Evolutionary conservation across 1,140 invertebrate genomes (phyloP).

Genomic region (Linepithema humile): DNA sequence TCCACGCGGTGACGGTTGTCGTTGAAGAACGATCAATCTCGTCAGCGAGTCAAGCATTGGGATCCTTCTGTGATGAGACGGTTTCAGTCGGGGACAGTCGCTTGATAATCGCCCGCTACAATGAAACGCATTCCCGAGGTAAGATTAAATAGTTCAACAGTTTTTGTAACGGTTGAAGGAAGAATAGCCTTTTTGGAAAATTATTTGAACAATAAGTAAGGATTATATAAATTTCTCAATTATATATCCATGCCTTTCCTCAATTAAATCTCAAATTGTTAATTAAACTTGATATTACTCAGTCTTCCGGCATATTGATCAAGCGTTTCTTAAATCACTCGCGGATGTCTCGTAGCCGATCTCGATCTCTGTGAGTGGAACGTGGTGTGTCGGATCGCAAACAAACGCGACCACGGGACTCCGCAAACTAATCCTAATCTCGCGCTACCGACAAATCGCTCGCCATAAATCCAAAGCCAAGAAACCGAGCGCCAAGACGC

Average conservation of each 20-base stretch:
- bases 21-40: constrained; percentile 71
- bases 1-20: constrained; percentile 64
- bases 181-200: not conserved
- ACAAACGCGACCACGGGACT: constrained; percentile 72
- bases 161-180: constrained; percentile 10
- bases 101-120: constrained; percentile 41
- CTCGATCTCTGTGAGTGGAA: constrained; percentile 62
- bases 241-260: too few relatives aligned
- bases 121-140: constrained; percentile 49
- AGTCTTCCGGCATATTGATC: not conserved
- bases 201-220: constrained; percentile 29
- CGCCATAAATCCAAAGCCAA: constrained; percentile 81
- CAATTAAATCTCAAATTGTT: not conserved
- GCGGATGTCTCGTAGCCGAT: constrained; percentile 52
- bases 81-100: not conserved
- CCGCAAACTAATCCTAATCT: constrained; percentile 82
- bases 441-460: constrained; percentile 83
- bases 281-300: not conserved
- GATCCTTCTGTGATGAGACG: constrained; percentile 57
- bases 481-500: constrained; percentile 75
- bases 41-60: constrained; percentile 69
- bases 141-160: constrained; percentile 47
- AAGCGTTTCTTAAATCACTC: constrained; percentile 23
- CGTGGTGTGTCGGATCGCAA: constrained; percentile 70
- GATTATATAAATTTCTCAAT: not conserved